Percentiles rank a stretch among this genome's conserved stretches.
Evolutionary conservation across 2,113 vertebrate species (phyloP).

Genomic region (Caretta caretta): DNA sequence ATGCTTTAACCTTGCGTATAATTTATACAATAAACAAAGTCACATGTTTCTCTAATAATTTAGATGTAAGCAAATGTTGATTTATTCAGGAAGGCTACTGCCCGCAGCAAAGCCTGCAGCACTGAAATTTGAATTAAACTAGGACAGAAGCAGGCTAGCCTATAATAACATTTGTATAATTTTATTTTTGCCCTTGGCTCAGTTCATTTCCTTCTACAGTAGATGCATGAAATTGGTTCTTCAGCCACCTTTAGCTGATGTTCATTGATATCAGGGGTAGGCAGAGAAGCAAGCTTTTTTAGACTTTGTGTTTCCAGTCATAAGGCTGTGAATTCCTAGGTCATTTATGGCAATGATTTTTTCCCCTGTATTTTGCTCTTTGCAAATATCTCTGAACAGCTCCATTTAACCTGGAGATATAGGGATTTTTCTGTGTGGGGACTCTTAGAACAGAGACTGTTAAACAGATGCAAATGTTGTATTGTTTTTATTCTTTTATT

Average conservation of each 20-base stretch:
- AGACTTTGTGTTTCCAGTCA: slow-evolving; percentile 78
- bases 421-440: slow-evolving; percentile 52
- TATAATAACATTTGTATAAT: slow-evolving; percentile 99
- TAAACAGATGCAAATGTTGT: slow-evolving; percentile 85
- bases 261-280: slow-evolving; percentile 88
- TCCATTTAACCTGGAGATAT: slow-evolving; percentile 69
- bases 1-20: slow-evolving; percentile 95
- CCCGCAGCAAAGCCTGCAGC: slow-evolving; percentile 91
- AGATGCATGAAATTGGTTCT: slow-evolving; percentile 99
- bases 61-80: slow-evolving; percentile 99
- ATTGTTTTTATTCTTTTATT: slow-evolving; percentile 82
- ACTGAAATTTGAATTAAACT: slow-evolving; percentile 99
- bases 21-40: slow-evolving; percentile 99
- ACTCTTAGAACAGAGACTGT: slow-evolving; percentile 73
- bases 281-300: slow-evolving; percentile 83
- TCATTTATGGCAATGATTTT: slow-evolving; percentile 78
- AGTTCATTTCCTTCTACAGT: slow-evolving; percentile 99
- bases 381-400: slow-evolving; percentile 44
- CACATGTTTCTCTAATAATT: slow-evolving; percentile 99
- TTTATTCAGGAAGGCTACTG: slow-evolving; percentile 99
- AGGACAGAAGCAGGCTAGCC: slow-evolving; percentile 99
- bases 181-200: slow-evolving; percentile 99
- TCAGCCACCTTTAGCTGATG: slow-evolving; percentile 96
- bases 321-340: slow-evolving; percentile 74
- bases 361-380: slow-evolving; percentile 63